These are phyloP conservation scores for Glyptemys insculpta DNA, from an alignment of 2,797 vertebrate species.

Conservation along the genomic window DNA sequence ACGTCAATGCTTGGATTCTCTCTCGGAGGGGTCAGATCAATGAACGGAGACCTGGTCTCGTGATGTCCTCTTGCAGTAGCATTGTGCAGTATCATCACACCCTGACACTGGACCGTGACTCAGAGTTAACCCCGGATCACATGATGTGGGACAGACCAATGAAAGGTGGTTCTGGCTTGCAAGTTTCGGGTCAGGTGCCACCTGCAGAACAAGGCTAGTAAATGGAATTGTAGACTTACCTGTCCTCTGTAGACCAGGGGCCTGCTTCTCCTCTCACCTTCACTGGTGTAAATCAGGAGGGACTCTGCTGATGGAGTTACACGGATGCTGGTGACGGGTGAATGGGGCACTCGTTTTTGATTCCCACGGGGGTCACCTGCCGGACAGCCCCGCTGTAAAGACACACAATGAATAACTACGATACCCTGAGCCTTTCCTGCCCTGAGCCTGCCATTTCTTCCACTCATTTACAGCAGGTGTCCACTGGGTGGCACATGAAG, in stretches of 20 bases:
- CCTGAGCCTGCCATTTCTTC: neutral
- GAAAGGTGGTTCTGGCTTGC: neutral
- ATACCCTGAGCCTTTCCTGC: neutral
- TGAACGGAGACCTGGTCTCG: neutral
- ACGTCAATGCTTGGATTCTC: neutral
- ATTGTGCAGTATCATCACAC: neutral
- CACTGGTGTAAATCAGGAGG: neutral
- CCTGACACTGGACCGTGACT: neutral
- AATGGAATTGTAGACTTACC: neutral
- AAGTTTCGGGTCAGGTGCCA: neutral
- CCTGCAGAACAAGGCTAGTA: neutral
- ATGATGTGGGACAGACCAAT: neutral
- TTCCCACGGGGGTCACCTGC: neutral
- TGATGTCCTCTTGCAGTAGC: neutral
- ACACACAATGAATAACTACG: neutral
- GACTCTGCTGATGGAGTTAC: neutral
- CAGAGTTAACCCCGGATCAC: neutral
- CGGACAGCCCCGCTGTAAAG: neutral
- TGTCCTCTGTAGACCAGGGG: neutral
- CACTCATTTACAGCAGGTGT: neutral
- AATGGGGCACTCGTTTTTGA: neutral
- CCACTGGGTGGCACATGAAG: slow-evolving; percentile 70
- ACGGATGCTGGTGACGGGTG: neutral
- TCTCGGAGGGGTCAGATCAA: neutral
- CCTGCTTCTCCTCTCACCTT: neutral